Conservation (phyloP, 1,140 invertebrate genomes). For the Antheraea mylitta region DNA sequence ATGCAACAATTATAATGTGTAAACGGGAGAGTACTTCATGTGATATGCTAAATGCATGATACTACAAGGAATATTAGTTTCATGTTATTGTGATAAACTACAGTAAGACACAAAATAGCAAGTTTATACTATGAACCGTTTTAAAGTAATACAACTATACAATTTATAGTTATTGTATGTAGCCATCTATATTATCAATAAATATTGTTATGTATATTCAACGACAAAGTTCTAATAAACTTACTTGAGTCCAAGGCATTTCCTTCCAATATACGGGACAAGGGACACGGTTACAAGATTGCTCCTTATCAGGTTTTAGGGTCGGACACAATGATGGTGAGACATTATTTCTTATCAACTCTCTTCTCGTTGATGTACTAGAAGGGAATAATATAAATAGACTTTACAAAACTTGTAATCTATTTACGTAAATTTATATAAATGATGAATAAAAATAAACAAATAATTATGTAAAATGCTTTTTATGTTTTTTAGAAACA, state of each 20-base stretch:
- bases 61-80: no score
- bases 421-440: no score
- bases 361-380: conserved; percentile 46
- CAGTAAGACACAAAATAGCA: no score
- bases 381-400: no score
- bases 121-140: no score
- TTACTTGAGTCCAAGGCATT: conserved; percentile 85
- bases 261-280: conserved; percentile 85
- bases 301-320: conserved; percentile 65
- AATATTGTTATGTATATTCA: conserved; percentile 13
- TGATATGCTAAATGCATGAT: no score
- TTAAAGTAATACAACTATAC: no score
- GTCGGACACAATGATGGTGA: conserved; percentile 77
- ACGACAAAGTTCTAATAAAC: neutral
- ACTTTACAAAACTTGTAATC: no score
- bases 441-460: conserved; percentile 3
- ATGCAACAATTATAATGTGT: no score
- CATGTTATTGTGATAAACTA: no score
- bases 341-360: conserved; percentile 78
- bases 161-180: no score
- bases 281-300: conserved; percentile 81
- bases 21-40: no score
- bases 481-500: neutral
- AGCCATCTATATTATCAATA: neutral
- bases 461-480: neutral